Evolutionary conservation across 2,113 vertebrate species (phyloP).

Genomic region (Tinamus guttatus): DNA sequence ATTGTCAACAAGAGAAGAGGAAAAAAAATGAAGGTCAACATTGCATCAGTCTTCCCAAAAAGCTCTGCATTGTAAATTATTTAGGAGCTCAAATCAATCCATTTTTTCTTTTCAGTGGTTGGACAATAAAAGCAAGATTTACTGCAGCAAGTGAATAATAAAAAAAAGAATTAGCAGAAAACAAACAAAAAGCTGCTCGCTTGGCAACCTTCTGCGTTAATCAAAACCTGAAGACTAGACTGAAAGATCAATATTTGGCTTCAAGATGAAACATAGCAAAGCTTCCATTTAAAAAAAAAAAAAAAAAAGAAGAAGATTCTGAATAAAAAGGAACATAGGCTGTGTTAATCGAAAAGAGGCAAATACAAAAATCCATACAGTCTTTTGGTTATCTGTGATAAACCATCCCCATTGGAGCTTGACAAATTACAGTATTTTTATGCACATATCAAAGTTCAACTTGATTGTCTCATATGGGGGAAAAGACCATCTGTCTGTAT

Average conservation of each 20-base stretch:
- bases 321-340: constrained; percentile 46
- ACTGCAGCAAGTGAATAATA: constrained; percentile 81
- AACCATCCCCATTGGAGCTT: constrained; percentile 68
- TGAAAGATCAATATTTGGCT: constrained; percentile 83
- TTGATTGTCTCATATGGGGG: constrained; percentile 79
- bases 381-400: constrained; percentile 72
- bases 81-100: constrained; percentile 78
- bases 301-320: neutral
- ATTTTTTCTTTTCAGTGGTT: constrained; percentile 76
- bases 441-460: constrained; percentile 80
- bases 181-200: constrained; percentile 79
- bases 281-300: constrained; percentile 50
- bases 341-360: constrained; percentile 73
- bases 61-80: constrained; percentile 76
- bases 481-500: constrained; percentile 83
- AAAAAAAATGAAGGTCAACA: constrained; percentile 56
- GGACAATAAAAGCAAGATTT: constrained; percentile 83
- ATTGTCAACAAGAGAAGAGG: constrained; percentile 6
- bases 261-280: constrained; percentile 77
- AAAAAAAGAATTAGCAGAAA: constrained; percentile 84
- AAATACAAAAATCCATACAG: constrained; percentile 74
- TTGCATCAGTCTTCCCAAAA: constrained; percentile 62
- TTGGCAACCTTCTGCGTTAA: constrained; percentile 79
- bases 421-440: constrained; percentile 79
- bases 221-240: constrained; percentile 80